A percentile compares a stretch with the other conserved stretches of the same genome.
Evolutionary conservation across 2,888 invertebrate species (phyloP).

Genomic region (Platycheirus albimanus): DNA sequence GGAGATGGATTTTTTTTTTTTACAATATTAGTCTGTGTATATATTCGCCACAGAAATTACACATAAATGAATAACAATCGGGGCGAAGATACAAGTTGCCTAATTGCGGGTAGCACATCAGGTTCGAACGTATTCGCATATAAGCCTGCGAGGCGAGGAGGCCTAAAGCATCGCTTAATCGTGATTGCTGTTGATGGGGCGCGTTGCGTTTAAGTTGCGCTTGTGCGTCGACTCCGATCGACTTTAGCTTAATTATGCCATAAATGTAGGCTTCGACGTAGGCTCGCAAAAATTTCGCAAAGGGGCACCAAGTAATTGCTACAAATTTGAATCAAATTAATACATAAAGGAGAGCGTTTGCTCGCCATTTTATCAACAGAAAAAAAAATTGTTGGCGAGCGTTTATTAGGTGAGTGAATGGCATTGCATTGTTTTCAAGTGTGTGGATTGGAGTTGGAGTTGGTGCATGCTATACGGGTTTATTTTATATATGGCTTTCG

Average conservation of each 20-base stretch:
- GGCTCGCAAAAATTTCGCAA: slow-evolving; percentile 19
- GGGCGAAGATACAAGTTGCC: slow-evolving; percentile 62
- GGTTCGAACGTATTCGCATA: slow-evolving; percentile 31
- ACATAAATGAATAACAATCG: slow-evolving; percentile 63
- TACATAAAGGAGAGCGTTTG: slow-evolving; percentile 69
- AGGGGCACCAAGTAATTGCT: slow-evolving; percentile 66
- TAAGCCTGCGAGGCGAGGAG: not conserved
- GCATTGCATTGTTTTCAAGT: slow-evolving; percentile 57
- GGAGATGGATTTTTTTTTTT: slow-evolving; percentile 40
- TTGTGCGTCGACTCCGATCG: slow-evolving; percentile 58
- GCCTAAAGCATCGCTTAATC: slow-evolving; percentile 71
- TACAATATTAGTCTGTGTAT: too few species aligned
- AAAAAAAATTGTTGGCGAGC: slow-evolving; percentile 36
- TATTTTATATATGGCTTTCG: too few species aligned
- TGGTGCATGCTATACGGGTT: slow-evolving; percentile 31
- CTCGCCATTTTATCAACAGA: slow-evolving; percentile 64
- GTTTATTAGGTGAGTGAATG: slow-evolving; percentile 73
- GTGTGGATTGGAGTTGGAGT: slow-evolving; percentile 48
- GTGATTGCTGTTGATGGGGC: slow-evolving; percentile 70
- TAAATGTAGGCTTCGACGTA: slow-evolving; percentile 68
- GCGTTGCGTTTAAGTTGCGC: slow-evolving; percentile 63
- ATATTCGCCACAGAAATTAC: slow-evolving; percentile 63
- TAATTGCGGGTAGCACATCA: slow-evolving; percentile 69
- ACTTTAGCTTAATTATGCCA: slow-evolving; percentile 70
- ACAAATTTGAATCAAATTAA: slow-evolving; percentile 72